phyloP scores from a whole-genome alignment of 2,888 invertebrate species.

The Mythimna vitellina region DNA sequence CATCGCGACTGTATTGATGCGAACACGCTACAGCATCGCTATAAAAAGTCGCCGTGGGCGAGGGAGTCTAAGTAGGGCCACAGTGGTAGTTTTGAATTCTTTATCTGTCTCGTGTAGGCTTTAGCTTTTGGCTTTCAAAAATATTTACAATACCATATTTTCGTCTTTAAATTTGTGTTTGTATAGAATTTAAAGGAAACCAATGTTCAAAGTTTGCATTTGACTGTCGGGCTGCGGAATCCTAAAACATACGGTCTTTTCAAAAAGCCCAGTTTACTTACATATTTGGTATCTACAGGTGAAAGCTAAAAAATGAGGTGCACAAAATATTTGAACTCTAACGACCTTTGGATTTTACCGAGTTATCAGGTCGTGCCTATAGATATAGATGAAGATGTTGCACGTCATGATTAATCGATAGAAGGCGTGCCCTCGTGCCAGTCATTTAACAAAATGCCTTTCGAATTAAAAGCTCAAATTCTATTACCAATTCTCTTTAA shows the following conservation, averaged over 20 bases:
- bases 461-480: background rate
- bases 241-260: conserved; percentile 39
- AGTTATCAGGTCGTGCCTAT: conserved; percentile 48
- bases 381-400: conserved; percentile 45
- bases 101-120: background rate
- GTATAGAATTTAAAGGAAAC: background rate
- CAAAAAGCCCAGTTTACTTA: conserved; percentile 24
- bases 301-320: conserved; percentile 80
- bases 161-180: background rate
- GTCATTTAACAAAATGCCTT: conserved; percentile 6
- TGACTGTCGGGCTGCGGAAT: conserved; percentile 26
- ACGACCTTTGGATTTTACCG: conserved; percentile 78
- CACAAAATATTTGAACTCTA: conserved; percentile 75
- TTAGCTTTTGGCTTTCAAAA: background rate
- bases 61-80: too few relatives aligned
- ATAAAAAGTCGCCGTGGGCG: too few relatives aligned
- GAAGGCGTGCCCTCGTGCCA: conserved; percentile 9
- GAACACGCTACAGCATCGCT: too few relatives aligned
- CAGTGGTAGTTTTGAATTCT: conserved; percentile 19
- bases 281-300: conserved; percentile 61
- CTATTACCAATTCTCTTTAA: background rate
- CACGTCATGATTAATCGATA: conserved; percentile 40
- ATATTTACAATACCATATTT: background rate
- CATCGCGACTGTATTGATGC: too few relatives aligned
- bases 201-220: background rate